Evolutionary conservation across 2,888 invertebrate genomes (phyloP), one percentile per base, ranked within the genome.

Genomic region (Napeogenes inachia): DNA sequence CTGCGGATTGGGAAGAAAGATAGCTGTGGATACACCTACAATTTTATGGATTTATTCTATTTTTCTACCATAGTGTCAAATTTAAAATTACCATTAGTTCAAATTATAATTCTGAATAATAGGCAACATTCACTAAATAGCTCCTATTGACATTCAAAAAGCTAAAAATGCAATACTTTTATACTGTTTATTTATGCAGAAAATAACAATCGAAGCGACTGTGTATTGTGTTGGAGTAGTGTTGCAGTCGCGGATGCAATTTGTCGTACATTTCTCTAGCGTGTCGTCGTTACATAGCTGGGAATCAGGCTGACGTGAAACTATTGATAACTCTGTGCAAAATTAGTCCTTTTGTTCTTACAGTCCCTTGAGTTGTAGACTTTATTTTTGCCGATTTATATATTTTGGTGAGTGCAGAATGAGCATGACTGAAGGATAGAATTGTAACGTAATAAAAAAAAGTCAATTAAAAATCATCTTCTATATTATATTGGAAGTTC

Each of bases 241-340:
- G 73, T 69, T 73, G 75, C 74, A 76, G 75, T 79, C 75, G 79
- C 77, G 78, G 77, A 79, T 75, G 84, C 85, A 87, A 89, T 88
- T 87, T 86, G 85, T 82, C 79, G 80, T 74, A 75, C 82, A 81
- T 84, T 85, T 85, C 83, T 84, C 84, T 81, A 76, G 81, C 82
- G 78, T 84, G 84, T 80, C 78, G 78, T 77, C 76, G 78, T 79
- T 79, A 82, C 84, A 81, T 81, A 82, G 82, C 81, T 77, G 74
- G 79, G 80, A 80, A 79, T 82, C 79, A 73, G 76, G 81, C 84
- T 81, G 83, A 86, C 82, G 78, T 70, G 75, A 75, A 76, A 79
- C 82, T 82, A 85, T 84, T 81, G 84, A 82, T 81, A 80, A 79
- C 78, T 80, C 77, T 70, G 74, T 71, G 68, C 76, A 67, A 78